Conservation (phyloP, 2,888 invertebrate genomes). For the Bruchidius siliquastri region DNA sequence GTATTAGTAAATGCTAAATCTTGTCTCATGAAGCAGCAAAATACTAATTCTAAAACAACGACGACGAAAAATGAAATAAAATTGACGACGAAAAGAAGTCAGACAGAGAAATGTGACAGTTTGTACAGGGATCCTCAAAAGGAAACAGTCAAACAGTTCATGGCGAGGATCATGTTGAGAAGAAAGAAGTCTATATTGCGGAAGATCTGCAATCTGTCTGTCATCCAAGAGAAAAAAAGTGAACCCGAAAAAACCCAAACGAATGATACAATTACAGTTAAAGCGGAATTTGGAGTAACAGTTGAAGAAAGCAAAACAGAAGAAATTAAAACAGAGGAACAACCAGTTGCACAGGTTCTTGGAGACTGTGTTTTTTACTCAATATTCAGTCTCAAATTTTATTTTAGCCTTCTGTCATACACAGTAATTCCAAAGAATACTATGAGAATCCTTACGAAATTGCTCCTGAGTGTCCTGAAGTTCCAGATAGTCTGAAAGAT, state of each 20-base stretch:
- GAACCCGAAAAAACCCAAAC: neutral
- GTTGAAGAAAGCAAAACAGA: neutral
- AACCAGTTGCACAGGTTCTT: neutral
- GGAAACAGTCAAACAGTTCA: slow-evolving; percentile 9
- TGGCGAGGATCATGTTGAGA: slow-evolving; percentile 13
- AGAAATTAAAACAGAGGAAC: neutral
- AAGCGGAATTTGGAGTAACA: neutral
- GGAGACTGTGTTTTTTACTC: neutral
- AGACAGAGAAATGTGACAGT: neutral
- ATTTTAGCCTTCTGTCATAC: neutral
- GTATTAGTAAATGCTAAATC: neutral
- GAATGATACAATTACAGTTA: neutral
- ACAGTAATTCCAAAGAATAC: neutral
- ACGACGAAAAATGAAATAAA: neutral
- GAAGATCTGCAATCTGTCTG: slow-evolving; percentile 3
- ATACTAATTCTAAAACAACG: neutral
- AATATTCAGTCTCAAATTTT: neutral
- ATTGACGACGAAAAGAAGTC: neutral
- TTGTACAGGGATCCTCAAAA: slow-evolving; percentile 2
- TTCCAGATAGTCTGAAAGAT: slow-evolving; percentile 2
- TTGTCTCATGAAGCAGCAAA: neutral
- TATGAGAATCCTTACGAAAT: neutral
- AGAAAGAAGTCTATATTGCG: slow-evolving; percentile 6
- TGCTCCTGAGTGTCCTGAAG: neutral
- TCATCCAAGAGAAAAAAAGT: slow-evolving; percentile 5